phyloP scores from a whole-genome alignment of 92 coral and sea anemone genomes.

The Scolanthus callimorphus region DNA sequence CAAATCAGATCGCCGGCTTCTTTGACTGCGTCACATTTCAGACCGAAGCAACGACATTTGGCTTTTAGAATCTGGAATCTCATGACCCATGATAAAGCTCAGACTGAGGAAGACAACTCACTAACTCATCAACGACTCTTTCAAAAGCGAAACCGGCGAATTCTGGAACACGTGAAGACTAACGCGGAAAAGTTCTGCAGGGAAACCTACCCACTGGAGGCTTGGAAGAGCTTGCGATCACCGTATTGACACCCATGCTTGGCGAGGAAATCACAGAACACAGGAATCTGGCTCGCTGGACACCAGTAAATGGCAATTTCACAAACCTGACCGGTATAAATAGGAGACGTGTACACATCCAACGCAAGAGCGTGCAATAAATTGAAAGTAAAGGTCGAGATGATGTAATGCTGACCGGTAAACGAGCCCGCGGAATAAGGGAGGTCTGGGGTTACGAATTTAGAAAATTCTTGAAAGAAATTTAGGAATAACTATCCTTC shows the following conservation, averaged over 20 bases:
- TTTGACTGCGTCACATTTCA: no score
- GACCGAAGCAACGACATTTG: no score
- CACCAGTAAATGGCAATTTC: constrained; percentile 21
- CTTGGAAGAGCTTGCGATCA: constrained; percentile 47
- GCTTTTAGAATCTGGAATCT: no score
- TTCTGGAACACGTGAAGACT: no score
- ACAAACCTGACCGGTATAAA: constrained; percentile 28
- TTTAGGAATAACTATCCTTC: no score
- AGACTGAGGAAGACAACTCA: no score
- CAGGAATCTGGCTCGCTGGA: constrained; percentile 23
- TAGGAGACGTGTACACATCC: constrained; percentile 56
- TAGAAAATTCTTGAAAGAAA: no score
- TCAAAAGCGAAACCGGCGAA: no score
- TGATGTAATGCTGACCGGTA: constrained; percentile 1
- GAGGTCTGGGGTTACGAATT: background rate
- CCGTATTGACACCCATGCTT: constrained; percentile 60
- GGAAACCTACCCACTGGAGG: constrained; percentile 88
- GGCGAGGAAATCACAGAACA: constrained; percentile 19
- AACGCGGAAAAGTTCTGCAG: background rate
- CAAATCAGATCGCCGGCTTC: no score
- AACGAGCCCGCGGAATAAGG: constrained; percentile 1
- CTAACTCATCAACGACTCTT: no score
- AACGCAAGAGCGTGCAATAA: constrained; percentile 10
- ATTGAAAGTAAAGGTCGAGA: background rate
- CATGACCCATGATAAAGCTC: no score